Conservation (phyloP, 64 coral and sea anemone species). For the Stichodactyla mertensii region DNA sequence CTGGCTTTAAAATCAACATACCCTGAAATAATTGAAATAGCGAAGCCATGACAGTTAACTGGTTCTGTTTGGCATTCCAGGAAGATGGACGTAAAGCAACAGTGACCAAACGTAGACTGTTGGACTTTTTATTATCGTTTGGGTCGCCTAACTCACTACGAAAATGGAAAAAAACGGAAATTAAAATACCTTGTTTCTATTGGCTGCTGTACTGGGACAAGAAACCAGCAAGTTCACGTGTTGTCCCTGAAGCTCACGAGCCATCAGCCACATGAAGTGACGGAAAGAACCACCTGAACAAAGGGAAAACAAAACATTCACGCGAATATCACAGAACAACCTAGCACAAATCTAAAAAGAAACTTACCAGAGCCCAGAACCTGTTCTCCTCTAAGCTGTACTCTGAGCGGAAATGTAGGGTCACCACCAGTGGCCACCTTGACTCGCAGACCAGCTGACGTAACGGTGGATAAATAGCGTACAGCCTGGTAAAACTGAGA, state of each 20-base stretch:
- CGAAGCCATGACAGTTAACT: background rate
- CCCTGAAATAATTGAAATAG: conserved; percentile 40
- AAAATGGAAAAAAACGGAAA: background rate
- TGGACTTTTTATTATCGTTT: too few species aligned
- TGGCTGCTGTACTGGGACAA: conserved; percentile 92
- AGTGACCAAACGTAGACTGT: too few species aligned
- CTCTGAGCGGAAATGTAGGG: conserved; percentile 83
- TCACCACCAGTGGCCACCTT: conserved; percentile 97
- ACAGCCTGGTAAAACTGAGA: conserved; percentile 83
- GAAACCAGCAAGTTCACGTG: conserved; percentile 69
- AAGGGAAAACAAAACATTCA: background rate
- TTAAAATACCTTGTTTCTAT: conserved; percentile 85
- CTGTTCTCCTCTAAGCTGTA: conserved; percentile 83
- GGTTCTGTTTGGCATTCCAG: too few species aligned
- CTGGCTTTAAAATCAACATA: conserved; percentile 88
- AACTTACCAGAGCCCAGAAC: conserved; percentile 87
- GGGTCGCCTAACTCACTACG: background rate
- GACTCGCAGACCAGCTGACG: conserved; percentile 80
- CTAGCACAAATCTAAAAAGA: background rate
- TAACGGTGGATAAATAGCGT: conserved; percentile 45
- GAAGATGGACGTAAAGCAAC: too few species aligned
- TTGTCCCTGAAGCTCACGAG: conserved; percentile 73
- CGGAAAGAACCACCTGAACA: conserved; percentile 83
- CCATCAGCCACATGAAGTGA: conserved; percentile 99
- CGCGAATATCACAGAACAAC: too few species aligned